Percentiles rank a stretch among this genome's conserved stretches.
These are phyloP conservation scores for Proterorhinus semilunaris DNA, from an alignment of 2,113 vertebrate species.

Conservation along the genomic window DNA sequence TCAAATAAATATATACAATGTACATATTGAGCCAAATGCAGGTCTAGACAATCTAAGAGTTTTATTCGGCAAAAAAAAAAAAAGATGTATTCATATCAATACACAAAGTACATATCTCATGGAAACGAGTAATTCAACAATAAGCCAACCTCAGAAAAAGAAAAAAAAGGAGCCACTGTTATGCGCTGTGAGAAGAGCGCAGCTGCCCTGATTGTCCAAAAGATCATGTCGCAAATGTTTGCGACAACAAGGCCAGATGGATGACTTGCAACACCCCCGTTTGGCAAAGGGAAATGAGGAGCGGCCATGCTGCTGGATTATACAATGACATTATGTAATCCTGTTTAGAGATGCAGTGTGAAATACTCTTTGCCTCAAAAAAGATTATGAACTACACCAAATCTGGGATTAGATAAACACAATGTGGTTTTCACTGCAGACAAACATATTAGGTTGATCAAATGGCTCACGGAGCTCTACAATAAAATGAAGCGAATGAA, in stretches of 20 bases:
- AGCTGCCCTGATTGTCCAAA: conserved; percentile 35
- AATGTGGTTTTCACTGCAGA: conserved; percentile 37
- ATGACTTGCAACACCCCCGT: conserved; percentile 47
- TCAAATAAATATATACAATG: no score
- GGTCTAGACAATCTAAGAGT: no score
- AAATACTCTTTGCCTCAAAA: conserved; percentile 70
- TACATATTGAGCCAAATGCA: no score
- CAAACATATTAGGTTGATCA: conserved; percentile 27
- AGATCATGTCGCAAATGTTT: conserved; percentile 22
- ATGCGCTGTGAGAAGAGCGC: neutral
- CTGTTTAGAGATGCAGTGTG: conserved; percentile 70
- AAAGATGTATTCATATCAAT: no score
- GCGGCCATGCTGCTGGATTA: conserved; percentile 59
- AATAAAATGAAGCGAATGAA: neutral
- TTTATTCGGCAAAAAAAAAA: no score
- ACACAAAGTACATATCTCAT: no score
- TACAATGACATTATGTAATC: conserved; percentile 64
- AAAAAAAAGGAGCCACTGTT: neutral
- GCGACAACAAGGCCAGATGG: conserved; percentile 48
- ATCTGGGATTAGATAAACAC: conserved; percentile 70
- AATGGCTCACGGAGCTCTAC: conserved; percentile 13
- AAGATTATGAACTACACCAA: conserved; percentile 55
- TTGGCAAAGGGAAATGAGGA: conserved; percentile 48
- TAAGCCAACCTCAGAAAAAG: no score
- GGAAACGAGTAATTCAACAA: no score